These are phyloP conservation scores for Hydrochoerus hydrochaeris DNA, from an alignment of 2,113 vertebrate species.

Conservation along the genomic window DNA sequence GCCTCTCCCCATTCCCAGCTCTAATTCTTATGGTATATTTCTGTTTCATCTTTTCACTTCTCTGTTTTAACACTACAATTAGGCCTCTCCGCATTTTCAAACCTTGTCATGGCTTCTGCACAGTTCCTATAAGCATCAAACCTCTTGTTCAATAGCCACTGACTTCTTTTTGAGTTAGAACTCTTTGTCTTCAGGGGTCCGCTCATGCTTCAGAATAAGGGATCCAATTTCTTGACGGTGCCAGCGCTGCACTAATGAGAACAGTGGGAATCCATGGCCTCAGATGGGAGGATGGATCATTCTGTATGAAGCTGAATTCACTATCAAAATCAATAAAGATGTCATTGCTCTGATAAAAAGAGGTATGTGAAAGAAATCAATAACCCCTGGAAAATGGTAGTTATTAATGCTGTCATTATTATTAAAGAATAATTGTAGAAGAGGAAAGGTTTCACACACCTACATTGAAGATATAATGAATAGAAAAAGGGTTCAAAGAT, in stretches of 20 bases:
- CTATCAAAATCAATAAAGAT: background rate
- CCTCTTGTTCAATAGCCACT: background rate
- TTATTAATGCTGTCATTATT: background rate
- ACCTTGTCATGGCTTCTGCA: background rate
- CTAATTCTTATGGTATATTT: background rate
- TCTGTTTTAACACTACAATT: background rate
- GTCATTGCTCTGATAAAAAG: background rate
- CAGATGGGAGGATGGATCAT: background rate
- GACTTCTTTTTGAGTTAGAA: background rate
- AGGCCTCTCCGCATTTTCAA: background rate
- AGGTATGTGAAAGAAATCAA: background rate
- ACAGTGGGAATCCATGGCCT: background rate
- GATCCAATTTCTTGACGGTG: background rate
- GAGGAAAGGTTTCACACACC: background rate
- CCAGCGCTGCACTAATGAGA: background rate
- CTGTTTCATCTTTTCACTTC: background rate
- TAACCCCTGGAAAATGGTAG: background rate
- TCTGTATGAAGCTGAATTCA: background rate
- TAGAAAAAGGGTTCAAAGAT: background rate
- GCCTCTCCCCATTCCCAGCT: rapidly evolving
- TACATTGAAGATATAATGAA: background rate
- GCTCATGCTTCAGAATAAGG: background rate
- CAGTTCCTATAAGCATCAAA: background rate
- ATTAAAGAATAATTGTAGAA: background rate
- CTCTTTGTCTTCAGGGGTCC: background rate